phyloP scores from a whole-genome alignment of 1,140 invertebrate genomes.

The Arion vulgaris region DNA sequence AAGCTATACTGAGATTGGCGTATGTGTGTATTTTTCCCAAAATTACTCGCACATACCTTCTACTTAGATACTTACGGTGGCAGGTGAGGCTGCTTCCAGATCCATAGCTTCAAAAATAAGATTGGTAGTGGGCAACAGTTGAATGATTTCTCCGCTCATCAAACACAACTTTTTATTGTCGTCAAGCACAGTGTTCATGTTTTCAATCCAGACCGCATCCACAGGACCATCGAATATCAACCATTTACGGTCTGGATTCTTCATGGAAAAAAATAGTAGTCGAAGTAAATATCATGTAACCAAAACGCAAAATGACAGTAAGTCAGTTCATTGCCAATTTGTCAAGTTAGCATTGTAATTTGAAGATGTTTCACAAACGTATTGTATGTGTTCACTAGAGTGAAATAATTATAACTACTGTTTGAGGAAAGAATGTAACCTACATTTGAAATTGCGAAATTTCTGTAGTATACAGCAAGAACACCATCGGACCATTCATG shows the following conservation, averaged over 20 bases:
- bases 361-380: no score
- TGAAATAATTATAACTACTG: background rate
- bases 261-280: background rate
- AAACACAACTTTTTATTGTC: conserved; percentile 87
- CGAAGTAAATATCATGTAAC: no score
- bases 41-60: no score
- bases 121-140: conserved; percentile 88
- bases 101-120: conserved; percentile 95
- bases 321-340: no score
- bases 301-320: no score
- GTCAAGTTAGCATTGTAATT: no score
- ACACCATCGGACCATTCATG: conserved; percentile 95
- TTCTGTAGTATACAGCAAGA: conserved; percentile 86
- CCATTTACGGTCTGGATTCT: conserved; percentile 87
- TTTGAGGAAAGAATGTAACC: conserved; percentile 35
- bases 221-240: conserved; percentile 94
- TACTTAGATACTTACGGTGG: conserved; percentile 81
- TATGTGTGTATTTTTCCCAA: no score
- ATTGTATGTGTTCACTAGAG: no score
- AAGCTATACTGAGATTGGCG: no score
- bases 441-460: conserved; percentile 83
- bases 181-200: conserved; percentile 95
- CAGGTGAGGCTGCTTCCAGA: conserved; percentile 91
- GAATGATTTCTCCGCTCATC: conserved; percentile 85
- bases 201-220: conserved; percentile 95